Evolutionary conservation across 2,113 vertebrate genomes (phyloP), one percentile per base, ranked within the genome.

Genomic region (Coregonus clupeaformis): DNA sequence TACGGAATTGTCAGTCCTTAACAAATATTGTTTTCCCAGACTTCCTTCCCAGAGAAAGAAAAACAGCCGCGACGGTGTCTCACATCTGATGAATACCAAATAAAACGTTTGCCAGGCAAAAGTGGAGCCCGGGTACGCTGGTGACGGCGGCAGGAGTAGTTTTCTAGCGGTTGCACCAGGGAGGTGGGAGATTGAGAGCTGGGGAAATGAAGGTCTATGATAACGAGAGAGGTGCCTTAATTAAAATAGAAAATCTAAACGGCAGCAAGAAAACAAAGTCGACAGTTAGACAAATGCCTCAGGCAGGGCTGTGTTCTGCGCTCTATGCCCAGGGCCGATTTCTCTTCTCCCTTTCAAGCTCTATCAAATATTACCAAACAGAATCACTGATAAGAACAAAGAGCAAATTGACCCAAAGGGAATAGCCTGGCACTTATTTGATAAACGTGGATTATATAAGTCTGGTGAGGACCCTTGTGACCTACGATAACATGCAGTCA

Each of bases 221-320:
- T 86, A 89, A 88, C 88, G 82, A 90, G 73, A 79, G 84, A 76
- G 76, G 81, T 80, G 68, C 79, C 85, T 87, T 89, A 87, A 90
- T 92, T 91, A 91, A 88, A 88, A 65, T 73, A 74, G 82, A 89
- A 82, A 18, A 86, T 87, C 78, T 77, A 85, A 88, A 85, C 81
- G 81, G 64, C 75, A 68, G 78, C 76, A 65, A 82, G 73, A 84
- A 88, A 86, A 84, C 73, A 87, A 78, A 86, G 84, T 77, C 22
- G 79, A 83, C 85, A 85, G 72, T 87, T 73, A 82, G 82, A 86
- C 85, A 74, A 87, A 90, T 77, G 85, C 85, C 86, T 72, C 6
- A 84, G 87, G 85, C 82, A 6, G 70, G 70, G 70, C 47, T 68
- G 57, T 86, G 81, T 77, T 7, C 20, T 11, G 6, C 75, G 62